These are phyloP conservation scores for Hydrolagus affinis DNA, from an alignment of 2,113 vertebrate species.

Conservation along the genomic window DNA sequence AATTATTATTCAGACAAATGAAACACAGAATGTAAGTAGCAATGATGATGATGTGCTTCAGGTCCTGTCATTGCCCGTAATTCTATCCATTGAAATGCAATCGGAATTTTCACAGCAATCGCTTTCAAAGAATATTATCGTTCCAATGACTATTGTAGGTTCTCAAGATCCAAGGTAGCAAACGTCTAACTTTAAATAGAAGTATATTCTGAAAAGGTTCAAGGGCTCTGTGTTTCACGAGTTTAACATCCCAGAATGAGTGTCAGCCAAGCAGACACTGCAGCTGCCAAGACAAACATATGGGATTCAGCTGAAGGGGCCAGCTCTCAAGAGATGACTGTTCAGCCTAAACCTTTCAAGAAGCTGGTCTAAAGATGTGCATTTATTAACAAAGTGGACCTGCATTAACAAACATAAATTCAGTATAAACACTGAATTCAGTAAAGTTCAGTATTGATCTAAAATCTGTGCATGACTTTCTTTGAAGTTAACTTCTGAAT, in stretches of 20 bases:
- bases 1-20: not conserved
- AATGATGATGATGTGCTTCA: not conserved
- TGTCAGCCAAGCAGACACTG: conserved; percentile 72
- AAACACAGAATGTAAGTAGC: not conserved
- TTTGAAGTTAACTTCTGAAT: conserved; percentile 80
- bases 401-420: conserved; percentile 59
- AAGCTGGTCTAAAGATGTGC: conserved; percentile 65
- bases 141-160: conserved; percentile 61
- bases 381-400: conserved; percentile 65
- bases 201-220: conserved; percentile 63
- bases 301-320: conserved; percentile 65
- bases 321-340: conserved; percentile 70
- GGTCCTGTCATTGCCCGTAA: not conserved
- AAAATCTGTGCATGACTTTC: conserved; percentile 73
- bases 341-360: conserved; percentile 85
- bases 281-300: conserved; percentile 85
- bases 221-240: conserved; percentile 83
- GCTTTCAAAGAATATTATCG: not conserved
- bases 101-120: not conserved
- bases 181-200: conserved; percentile 56
- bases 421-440: conserved; percentile 73
- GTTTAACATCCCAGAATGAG: conserved; percentile 69
- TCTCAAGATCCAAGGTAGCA: conserved; percentile 46
- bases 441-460: conserved; percentile 69
- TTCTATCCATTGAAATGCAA: not conserved